Evolutionary conservation across 2,888 invertebrate genomes (phyloP).

Genomic region (Selenia dentaria): DNA sequence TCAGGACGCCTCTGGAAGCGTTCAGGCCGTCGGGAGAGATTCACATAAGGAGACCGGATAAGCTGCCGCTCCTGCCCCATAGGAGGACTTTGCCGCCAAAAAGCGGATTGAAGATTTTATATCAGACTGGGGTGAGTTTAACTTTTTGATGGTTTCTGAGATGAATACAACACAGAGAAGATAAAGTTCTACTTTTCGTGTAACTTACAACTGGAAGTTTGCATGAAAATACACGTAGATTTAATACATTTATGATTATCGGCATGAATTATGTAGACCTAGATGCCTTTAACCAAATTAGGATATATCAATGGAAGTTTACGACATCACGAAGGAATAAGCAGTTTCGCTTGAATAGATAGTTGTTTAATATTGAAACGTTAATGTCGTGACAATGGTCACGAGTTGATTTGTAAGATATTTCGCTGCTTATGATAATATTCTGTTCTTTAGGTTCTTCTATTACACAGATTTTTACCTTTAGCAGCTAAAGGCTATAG

Average conservation of each 20-base stretch:
- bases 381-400: conserved; percentile 52
- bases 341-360: conserved; percentile 32
- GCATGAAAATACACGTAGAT: too few relatives aligned
- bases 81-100: conserved; percentile 79
- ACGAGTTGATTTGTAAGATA: conserved; percentile 42
- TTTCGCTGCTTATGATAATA: too few relatives aligned
- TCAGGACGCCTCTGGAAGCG: conserved; percentile 84
- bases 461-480: too few relatives aligned
- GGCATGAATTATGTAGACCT: background rate
- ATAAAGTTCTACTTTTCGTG: too few relatives aligned
- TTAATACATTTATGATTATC: too few relatives aligned
- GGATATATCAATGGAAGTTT: conserved; percentile 9
- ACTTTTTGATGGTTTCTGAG: conserved; percentile 8
- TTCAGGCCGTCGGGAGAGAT: conserved; percentile 77
- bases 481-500: too few relatives aligned
- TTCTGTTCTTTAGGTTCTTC: too few relatives aligned
- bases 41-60: conserved; percentile 77
- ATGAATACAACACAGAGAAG: too few relatives aligned
- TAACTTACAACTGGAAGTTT: too few relatives aligned
- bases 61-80: conserved; percentile 70
- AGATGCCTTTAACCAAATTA: conserved; percentile 8
- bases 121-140: conserved; percentile 89
- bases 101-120: conserved; percentile 86
- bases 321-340: conserved; percentile 24
- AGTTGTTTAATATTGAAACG: conserved; percentile 39